These are phyloP conservation scores for Pseudochaenichthys georgianus DNA, from an alignment of 2,797 vertebrate genomes.

Conservation along the genomic window DNA sequence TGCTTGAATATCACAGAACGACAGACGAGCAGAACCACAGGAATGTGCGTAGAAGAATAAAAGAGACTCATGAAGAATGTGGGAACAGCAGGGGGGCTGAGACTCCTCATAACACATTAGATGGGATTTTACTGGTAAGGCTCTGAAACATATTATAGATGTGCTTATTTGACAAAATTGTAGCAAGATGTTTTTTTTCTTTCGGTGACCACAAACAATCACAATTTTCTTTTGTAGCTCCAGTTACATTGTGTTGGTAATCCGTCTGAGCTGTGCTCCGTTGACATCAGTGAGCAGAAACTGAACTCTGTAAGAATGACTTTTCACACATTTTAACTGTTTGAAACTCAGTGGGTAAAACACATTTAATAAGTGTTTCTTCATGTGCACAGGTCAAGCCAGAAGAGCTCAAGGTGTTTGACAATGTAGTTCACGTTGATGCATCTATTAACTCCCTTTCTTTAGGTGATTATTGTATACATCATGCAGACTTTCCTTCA, in stretches of 20 bases:
- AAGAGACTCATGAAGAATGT: slow-evolving; percentile 16
- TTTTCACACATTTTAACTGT: background rate
- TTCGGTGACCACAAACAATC: background rate
- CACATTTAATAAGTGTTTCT: background rate
- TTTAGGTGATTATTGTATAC: slow-evolving; percentile 71
- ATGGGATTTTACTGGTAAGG: slow-evolving; percentile 77
- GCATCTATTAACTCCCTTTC: slow-evolving; percentile 80
- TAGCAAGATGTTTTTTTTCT: background rate
- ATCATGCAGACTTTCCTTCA: background rate
- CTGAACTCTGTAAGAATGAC: slow-evolving; percentile 72
- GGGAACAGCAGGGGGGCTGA: background rate
- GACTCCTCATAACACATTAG: slow-evolving; percentile 53
- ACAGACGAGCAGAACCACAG: slow-evolving; percentile 57
- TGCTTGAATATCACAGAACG: slow-evolving; percentile 70
- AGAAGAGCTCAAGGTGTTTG: slow-evolving; percentile 77
- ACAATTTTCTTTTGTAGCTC: slow-evolving; percentile 67
- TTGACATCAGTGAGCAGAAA: slow-evolving; percentile 77
- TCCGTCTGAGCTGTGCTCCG: slow-evolving; percentile 78
- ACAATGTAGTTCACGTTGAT: slow-evolving; percentile 77
- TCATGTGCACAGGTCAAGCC: slow-evolving; percentile 67
- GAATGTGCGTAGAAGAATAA: slow-evolving; percentile 27
- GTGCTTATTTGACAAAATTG: background rate
- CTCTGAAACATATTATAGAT: background rate
- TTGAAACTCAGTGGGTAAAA: background rate
- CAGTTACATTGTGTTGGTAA: slow-evolving; percentile 72